These are phyloP conservation scores for Drosophila yooni DNA, from an alignment of 2,888 invertebrate species.

Conservation along the genomic window DNA sequence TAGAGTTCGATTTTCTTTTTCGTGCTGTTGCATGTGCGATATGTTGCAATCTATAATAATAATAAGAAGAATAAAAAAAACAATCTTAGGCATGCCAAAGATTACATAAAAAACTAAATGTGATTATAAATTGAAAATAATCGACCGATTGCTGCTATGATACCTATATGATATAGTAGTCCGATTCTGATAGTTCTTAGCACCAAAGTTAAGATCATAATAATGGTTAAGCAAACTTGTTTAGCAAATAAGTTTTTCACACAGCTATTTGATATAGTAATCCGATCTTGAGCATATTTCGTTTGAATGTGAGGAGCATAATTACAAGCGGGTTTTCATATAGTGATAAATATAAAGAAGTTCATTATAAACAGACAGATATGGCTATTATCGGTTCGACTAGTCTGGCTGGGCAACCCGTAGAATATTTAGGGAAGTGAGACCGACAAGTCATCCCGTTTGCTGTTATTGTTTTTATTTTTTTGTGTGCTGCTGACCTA, in stretches of 20 bases:
- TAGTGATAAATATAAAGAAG: not conserved
- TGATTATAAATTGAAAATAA: too few species aligned
- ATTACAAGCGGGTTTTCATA: not conserved
- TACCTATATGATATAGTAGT: not conserved
- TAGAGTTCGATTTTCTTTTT: not conserved
- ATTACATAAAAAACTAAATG: not conserved
- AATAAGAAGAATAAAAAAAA: not conserved
- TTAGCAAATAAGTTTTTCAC: not conserved
- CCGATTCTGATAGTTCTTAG: not conserved
- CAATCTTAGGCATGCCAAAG: not conserved
- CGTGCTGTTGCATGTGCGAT: not conserved
- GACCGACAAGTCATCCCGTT: slow-evolving; percentile 29
- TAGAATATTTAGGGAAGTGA: slow-evolving; percentile 3
- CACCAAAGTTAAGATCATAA: not conserved
- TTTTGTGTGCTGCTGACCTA: slow-evolving; percentile 51
- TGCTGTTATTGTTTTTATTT: not conserved
- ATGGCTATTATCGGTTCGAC: not conserved
- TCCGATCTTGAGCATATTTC: not conserved
- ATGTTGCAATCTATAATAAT: not conserved
- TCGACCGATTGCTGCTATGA: not conserved
- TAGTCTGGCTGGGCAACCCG: not conserved
- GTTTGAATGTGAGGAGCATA: not conserved
- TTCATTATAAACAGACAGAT: not conserved
- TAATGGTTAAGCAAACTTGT: not conserved
- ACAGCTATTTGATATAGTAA: not conserved